Base-by-base conservation (phyloP, 2,888 invertebrate species). In the Synergus gifuensis region DNA sequence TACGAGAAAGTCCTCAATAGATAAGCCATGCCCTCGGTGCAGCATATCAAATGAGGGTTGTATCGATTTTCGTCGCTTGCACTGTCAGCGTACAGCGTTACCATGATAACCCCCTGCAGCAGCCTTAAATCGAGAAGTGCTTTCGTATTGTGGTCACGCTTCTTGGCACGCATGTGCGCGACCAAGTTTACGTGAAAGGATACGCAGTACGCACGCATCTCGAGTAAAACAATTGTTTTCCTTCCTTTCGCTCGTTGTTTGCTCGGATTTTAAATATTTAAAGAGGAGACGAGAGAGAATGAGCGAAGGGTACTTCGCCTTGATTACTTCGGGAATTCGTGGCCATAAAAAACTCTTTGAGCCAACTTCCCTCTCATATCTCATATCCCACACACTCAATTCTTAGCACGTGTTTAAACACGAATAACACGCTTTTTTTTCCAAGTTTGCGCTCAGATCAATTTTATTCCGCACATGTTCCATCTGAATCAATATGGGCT, bases 21-120 rank as follows among this genome's bases (percentile, higher is more conserved):
- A 87, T 87, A 86, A 85, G 86, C 85, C 85, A 84, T 86, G 82
- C 84, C 83, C 86, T 85, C 86, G 85, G 85, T 86, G 85, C 85
- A 86, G 89, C 87, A 88, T 89, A 86, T 87, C 85, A 84, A 89
- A 90, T 87, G 88, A 88, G 87, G 84, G 85, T 83, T 82, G 85
- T 90, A 91, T 91, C 90, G 91, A 91, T 90, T 90, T 88, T 87
- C 79, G 80, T 83, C 85, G 86, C 86, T 85, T 88, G 87, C 88
- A 88, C 86, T 89, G 90, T 89, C 90, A 90, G 89, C 82, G 86
- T 83, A 83, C 86, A 86, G 88, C 90, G 90, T 91, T 91, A 90
- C 91, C 91, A 90, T 90, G 90, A 90, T 90, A 91, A 91, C 91
- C 86, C 90, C 89, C 87, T 87, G 76, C 82, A 76, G 66, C 78